Percentiles rank a stretch among this genome's conserved stretches.
phyloP scores from a whole-genome alignment of 2,888 invertebrate species.

The Sarcophaga rosellei region DNA sequence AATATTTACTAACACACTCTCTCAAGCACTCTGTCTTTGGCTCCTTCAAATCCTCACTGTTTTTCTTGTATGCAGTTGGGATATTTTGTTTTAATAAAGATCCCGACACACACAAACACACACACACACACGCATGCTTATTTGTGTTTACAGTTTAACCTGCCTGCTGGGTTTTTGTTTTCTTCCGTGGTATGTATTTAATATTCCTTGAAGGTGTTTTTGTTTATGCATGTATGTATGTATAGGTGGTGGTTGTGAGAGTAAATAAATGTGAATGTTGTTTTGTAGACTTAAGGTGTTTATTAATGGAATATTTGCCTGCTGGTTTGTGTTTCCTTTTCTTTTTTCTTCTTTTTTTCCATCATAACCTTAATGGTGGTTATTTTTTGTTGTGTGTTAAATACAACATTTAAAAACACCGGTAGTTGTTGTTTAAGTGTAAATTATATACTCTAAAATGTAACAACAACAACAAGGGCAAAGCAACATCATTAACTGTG shows the following conservation, averaged over 20 bases:
- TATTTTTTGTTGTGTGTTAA: conserved; percentile 47
- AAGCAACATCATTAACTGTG: conserved; percentile 18
- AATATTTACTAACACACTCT: neutral
- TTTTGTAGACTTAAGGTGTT: conserved; percentile 49
- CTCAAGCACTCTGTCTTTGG: neutral
- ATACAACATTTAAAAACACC: conserved; percentile 51
- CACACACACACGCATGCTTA: too few relatives aligned
- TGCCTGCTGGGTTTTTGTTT: neutral
- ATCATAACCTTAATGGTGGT: conserved; percentile 27
- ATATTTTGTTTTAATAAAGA: neutral
- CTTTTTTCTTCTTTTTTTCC: neutral
- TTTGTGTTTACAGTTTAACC: too few relatives aligned
- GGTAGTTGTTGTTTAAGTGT: conserved; percentile 58
- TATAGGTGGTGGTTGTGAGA: neutral
- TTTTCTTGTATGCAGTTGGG: too few relatives aligned
- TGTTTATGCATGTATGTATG: neutral
- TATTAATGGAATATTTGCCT: conserved; percentile 36
- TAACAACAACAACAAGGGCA: conserved; percentile 26
- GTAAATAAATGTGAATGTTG: neutral
- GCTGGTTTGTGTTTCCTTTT: neutral
- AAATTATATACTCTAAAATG: conserved; percentile 47
- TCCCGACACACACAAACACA: neutral
- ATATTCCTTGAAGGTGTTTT: neutral
- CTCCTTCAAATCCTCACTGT: too few relatives aligned
- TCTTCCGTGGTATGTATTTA: neutral